Percentiles rank a stretch among this genome's conserved stretches.
Conservation (phyloP, 2,888 invertebrate species). For the Maniola hyperantus region DNA sequence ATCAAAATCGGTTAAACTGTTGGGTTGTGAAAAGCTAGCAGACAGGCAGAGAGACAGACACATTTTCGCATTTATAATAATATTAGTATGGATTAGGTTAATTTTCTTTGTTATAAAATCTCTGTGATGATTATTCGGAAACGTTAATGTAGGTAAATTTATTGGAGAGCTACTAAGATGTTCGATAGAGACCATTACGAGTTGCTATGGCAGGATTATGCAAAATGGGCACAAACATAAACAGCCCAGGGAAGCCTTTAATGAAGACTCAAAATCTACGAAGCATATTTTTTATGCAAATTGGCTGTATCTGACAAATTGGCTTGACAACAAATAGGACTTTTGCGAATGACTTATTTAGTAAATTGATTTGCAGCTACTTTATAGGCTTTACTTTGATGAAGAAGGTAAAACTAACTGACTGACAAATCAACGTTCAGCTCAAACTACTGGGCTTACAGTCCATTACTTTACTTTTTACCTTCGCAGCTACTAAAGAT, state of each 20-base stretch:
- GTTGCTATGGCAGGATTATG: constrained; percentile 5
- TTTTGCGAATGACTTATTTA: neutral
- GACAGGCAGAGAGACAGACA: too few relatives aligned
- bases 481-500: too few relatives aligned
- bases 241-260: neutral
- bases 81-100: too few relatives aligned
- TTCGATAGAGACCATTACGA: constrained; percentile 5
- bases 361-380: neutral
- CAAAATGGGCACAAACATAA: constrained; percentile 11
- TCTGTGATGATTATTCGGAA: too few relatives aligned
- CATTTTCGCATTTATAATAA: too few relatives aligned
- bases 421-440: too few relatives aligned
- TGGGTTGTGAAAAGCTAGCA: too few relatives aligned
- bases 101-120: too few relatives aligned
- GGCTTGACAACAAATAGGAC: neutral
- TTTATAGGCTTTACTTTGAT: neutral
- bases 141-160: neutral
- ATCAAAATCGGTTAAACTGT: too few relatives aligned
- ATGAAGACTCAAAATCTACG: constrained; percentile 11
- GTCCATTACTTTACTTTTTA: too few relatives aligned
- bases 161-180: constrained; percentile 6
- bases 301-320: constrained; percentile 11
- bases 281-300: constrained; percentile 15
- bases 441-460: too few relatives aligned
- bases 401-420: too few relatives aligned